phyloP scores from a whole-genome alignment of 2,888 invertebrate species.

The Seira sanloemensis region DNA sequence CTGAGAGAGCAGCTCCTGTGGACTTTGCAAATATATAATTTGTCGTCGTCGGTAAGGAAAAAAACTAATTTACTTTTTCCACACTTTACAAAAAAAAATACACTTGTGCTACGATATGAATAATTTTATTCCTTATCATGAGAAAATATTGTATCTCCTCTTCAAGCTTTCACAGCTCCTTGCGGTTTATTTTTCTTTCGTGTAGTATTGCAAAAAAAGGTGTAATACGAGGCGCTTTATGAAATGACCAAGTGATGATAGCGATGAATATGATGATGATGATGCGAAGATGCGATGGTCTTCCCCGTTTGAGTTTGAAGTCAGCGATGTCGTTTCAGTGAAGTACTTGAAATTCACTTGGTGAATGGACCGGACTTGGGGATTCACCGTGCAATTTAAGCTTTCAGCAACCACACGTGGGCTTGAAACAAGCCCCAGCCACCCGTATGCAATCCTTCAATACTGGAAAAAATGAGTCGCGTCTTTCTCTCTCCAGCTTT shows the following conservation, averaged over 20 bases:
- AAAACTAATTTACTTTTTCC: background rate
- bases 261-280: background rate
- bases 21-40: background rate
- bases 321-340: constrained; percentile 33
- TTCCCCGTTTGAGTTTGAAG: background rate
- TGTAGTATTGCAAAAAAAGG: background rate
- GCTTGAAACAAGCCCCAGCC: constrained; percentile 44
- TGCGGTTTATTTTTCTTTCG: background rate
- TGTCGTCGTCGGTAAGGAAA: too few species aligned
- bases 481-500: too few species aligned
- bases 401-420: constrained; percentile 53
- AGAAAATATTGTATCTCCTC: too few species aligned
- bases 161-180: background rate
- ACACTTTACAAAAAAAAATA: background rate
- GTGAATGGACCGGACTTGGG: constrained; percentile 43
- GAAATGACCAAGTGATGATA: background rate
- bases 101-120: background rate
- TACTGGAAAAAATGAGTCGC: background rate
- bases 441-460: background rate
- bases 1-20: background rate
- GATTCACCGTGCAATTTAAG: constrained; percentile 40
- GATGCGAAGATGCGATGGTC: background rate
- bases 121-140: background rate
- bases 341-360: constrained; percentile 55
- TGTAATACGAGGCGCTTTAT: background rate